These are phyloP conservation scores for Anoplophora glabripennis DNA, from an alignment of 1,140 invertebrate genomes.

Conservation along the genomic window DNA sequence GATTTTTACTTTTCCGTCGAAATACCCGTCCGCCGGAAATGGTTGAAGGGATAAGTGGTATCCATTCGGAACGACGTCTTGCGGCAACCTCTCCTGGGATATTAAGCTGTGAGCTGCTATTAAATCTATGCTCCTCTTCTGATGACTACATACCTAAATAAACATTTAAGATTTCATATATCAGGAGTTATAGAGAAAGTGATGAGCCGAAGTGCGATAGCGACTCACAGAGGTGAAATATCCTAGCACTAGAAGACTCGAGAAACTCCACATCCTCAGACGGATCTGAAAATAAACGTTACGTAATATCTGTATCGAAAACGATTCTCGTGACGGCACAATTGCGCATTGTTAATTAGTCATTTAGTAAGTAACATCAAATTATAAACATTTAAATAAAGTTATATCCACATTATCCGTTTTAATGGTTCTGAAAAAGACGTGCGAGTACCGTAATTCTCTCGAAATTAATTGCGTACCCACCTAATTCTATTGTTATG, in stretches of 20 bases:
- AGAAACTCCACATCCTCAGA: background rate
- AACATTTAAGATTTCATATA: background rate
- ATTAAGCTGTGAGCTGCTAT: slow-evolving; percentile 57
- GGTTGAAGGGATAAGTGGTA: slow-evolving; percentile 64
- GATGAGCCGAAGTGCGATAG: background rate
- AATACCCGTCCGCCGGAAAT: slow-evolving; percentile 56
- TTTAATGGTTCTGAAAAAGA: too few species aligned
- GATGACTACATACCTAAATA: slow-evolving; percentile 12
- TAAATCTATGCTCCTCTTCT: slow-evolving; percentile 58
- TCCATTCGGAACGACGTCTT: slow-evolving; percentile 56
- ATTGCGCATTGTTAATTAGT: too few species aligned
- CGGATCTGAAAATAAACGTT: background rate
- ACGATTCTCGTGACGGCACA: too few species aligned
- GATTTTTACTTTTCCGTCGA: slow-evolving; percentile 61
- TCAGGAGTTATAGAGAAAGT: background rate
- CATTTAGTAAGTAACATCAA: too few species aligned
- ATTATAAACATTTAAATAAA: too few species aligned
- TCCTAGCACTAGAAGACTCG: background rate
- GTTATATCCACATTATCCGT: too few species aligned
- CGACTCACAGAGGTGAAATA: background rate
- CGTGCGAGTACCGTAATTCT: too few species aligned
- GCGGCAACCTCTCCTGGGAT: slow-evolving; percentile 56
- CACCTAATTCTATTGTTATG: too few species aligned
- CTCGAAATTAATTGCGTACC: too few species aligned
- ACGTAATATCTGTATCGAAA: background rate